Conservation (phyloP, 2,888 invertebrate species). For the Boloria selene region DNA sequence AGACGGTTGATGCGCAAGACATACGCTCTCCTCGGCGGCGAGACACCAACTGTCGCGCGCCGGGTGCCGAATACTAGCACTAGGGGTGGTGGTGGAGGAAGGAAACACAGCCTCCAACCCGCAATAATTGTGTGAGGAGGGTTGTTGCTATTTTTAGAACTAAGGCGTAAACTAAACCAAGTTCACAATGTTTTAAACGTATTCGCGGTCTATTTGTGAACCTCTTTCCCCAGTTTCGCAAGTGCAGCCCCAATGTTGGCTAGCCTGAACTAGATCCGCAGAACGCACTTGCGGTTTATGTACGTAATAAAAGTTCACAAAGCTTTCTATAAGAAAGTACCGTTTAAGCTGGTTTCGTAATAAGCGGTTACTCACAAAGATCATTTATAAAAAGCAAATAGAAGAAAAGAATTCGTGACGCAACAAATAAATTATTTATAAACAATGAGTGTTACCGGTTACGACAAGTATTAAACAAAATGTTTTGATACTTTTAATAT, state of each 20-base stretch:
- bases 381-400: neutral
- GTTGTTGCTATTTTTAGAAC: constrained; percentile 74
- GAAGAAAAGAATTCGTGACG: no score
- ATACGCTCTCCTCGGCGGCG: constrained; percentile 46
- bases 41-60: constrained; percentile 55
- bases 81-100: constrained; percentile 50
- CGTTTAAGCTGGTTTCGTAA: neutral
- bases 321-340: constrained; percentile 12
- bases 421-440: no score
- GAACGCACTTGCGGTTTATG: constrained; percentile 30
- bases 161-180: constrained; percentile 58
- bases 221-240: constrained; percentile 56
- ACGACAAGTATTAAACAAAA: neutral
- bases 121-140: constrained; percentile 76
- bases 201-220: constrained; percentile 64
- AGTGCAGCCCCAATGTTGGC: constrained; percentile 46
- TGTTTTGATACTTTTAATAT: neutral
- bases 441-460: no score
- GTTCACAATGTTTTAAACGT: constrained; percentile 43
- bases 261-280: constrained; percentile 30
- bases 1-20: constrained; percentile 30
- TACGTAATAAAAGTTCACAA: constrained; percentile 23
- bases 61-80: constrained; percentile 39
- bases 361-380: neutral
- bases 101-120: constrained; percentile 74